These are phyloP conservation scores for Coregonus sp. DNA, from an alignment of 2,797 vertebrate genomes.

Conservation along the genomic window DNA sequence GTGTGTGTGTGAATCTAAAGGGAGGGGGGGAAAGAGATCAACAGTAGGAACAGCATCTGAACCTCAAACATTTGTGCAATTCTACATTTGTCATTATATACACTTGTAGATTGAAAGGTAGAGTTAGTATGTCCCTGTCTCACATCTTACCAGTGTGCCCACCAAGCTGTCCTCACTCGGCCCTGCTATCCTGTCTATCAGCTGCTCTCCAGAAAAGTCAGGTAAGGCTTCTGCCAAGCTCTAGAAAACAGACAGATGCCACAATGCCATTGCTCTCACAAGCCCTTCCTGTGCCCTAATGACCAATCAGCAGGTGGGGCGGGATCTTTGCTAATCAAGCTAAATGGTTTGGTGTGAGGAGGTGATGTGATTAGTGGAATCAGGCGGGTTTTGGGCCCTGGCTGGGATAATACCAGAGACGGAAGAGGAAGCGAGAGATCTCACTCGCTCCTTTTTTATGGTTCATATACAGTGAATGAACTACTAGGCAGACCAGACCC, in stretches of 20 bases:
- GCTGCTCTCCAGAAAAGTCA: background rate
- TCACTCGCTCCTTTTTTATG: too few species aligned
- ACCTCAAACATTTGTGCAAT: constrained; percentile 7
- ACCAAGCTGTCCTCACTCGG: background rate
- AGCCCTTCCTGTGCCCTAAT: background rate
- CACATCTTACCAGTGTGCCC: background rate
- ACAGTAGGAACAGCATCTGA: background rate
- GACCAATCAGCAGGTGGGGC: background rate
- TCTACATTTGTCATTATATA: background rate
- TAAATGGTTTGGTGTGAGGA: background rate
- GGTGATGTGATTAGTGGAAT: background rate
- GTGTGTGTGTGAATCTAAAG: too few species aligned
- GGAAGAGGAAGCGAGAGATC: too few species aligned
- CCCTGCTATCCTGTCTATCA: background rate
- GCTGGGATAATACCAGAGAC: background rate
- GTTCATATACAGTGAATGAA: too few species aligned
- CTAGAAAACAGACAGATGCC: background rate
- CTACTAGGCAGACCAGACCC: too few species aligned
- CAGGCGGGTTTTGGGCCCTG: background rate
- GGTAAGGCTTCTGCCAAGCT: background rate
- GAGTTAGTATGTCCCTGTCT: background rate
- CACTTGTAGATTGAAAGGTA: background rate
- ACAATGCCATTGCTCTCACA: background rate
- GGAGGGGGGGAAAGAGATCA: too few species aligned
- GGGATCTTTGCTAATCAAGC: background rate